Evolutionary conservation across 2,113 vertebrate genomes (phyloP).

Genomic region (Plecotus auritus): DNA sequence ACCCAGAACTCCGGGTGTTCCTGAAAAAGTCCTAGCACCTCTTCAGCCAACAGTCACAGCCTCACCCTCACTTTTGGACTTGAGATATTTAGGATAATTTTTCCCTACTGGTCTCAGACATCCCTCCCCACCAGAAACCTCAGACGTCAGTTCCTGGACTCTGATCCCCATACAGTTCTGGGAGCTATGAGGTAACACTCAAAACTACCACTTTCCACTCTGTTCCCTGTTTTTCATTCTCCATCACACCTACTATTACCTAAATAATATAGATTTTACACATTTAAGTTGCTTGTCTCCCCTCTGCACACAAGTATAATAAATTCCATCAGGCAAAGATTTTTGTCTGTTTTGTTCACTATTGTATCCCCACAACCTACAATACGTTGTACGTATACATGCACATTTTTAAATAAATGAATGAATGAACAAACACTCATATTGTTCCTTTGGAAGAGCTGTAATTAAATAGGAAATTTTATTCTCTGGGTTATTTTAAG

Average conservation of each 20-base stretch:
- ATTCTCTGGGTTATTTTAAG: background rate
- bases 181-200: background rate
- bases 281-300: background rate
- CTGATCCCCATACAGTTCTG: background rate
- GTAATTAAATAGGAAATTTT: background rate
- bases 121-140: background rate
- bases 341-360: background rate
- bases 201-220: background rate
- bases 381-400: background rate
- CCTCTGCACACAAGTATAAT: background rate
- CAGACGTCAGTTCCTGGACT: background rate
- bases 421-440: background rate
- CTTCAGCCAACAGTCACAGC: background rate
- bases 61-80: background rate
- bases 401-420: background rate
- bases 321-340: background rate
- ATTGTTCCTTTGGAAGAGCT: background rate
- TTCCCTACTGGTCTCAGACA: background rate
- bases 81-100: background rate
- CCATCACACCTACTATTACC: background rate
- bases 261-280: background rate
- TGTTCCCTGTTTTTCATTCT: background rate
- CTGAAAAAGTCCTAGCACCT: background rate
- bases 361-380: background rate
- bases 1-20: background rate